Conservation (phyloP, 2,797 vertebrate genomes). For the Enteromius trimaculatus region DNA sequence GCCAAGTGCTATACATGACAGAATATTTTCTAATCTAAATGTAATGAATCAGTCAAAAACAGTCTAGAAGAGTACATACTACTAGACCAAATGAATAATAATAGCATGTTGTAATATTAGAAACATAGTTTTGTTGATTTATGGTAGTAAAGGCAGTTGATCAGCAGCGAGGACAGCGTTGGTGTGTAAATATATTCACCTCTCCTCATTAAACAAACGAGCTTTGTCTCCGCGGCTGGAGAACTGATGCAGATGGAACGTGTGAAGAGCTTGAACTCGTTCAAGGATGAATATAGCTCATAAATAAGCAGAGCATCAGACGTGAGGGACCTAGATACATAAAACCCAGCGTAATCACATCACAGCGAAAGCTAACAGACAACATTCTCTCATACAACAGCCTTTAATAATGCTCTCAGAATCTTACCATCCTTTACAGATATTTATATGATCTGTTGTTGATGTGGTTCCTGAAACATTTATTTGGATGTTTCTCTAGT, state of each 20-base stretch:
- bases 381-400: not conserved
- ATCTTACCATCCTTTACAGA: no score
- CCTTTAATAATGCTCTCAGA: no score
- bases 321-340: not conserved
- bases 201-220: slow-evolving; percentile 48
- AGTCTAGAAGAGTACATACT: no score
- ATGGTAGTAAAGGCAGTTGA: no score
- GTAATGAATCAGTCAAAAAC: no score
- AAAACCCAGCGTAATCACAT: not conserved
- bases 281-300: slow-evolving; percentile 2
- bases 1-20: no score
- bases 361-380: not conserved
- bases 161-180: no score
- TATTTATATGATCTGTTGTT: no score
- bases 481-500: not conserved
- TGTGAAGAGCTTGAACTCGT: slow-evolving; percentile 1
- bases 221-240: slow-evolving; percentile 7
- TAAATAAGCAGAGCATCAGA: slow-evolving; percentile 9
- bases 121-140: no score
- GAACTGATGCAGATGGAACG: not conserved
- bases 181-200: slow-evolving; percentile 55
- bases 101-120: no score
- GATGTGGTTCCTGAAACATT: not conserved
- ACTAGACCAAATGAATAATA: no score
- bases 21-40: no score